Evolutionary conservation across 2,113 vertebrate species (phyloP), one percentile per base, ranked within the genome.

Genomic region (Nothobranchius furzeri): DNA sequence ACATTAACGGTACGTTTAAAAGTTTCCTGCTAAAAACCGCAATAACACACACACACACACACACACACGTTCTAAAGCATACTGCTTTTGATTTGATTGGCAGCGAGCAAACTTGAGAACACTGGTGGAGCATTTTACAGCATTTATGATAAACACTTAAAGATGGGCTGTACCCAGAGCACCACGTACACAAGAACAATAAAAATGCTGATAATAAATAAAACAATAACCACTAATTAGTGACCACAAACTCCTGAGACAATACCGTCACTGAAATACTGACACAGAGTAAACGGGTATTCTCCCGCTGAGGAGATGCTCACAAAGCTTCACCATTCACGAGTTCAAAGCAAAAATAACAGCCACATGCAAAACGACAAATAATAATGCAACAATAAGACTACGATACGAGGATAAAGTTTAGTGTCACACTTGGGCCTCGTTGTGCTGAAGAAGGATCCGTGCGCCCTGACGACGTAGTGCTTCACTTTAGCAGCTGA

Each of bases 41-140:
- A 77, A 84, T 65, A 78, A 89, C 69, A 68, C 45, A 75, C 15
- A 40, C 37, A 40, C 37, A 40, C 37, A 40, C 37, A 40, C 37
- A 40, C 37, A 40, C 37, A 40, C 37, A 69, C 86, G 86, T 88
- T 88, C 85, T 84, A 85, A 30, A 87, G 85, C 66, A 2, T 84
- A 83, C 87, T 73, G 90, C 88, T 87, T 87, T 87, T 87, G 88
- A 87, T 88, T 91, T 89, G 88, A 90, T 89, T 89, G 88, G 84
- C 81, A 87, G 88, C 80, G 9, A 86, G 86, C 86, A 87, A 85
- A 87, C 84, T 87, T 89, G 76, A 88, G 82, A 91, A 89, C 88
- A 86, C 73, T 40, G 66, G 53, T 76, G 52, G 64, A 83, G 76
- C 78, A 69, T 66, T 82, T 71, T 75, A 87, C 79, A 79, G 81